Evolutionary conservation across 2,888 invertebrate species (phyloP).

Genomic region (Anagyrus pseudococci): DNA sequence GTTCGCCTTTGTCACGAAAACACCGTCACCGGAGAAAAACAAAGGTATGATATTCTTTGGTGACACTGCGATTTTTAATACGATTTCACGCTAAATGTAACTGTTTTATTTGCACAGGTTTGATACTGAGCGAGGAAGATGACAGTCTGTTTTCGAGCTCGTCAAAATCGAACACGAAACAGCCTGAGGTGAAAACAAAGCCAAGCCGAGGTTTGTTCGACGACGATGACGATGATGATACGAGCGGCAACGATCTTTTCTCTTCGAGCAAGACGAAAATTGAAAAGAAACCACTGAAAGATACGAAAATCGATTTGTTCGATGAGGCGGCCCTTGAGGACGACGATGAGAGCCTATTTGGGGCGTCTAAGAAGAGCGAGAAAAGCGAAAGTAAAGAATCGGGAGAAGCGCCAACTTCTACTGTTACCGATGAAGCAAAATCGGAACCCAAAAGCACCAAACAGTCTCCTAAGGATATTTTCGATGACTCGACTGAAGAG

Average conservation of each 20-base stretch:
- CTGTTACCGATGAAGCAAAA: slow-evolving; percentile 18
- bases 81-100: background rate
- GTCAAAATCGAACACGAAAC: slow-evolving; percentile 37
- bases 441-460: slow-evolving; percentile 36
- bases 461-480: slow-evolving; percentile 51
- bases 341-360: slow-evolving; percentile 52
- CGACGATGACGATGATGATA: slow-evolving; percentile 51
- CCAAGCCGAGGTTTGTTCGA: slow-evolving; percentile 47
- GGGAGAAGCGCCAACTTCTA: background rate
- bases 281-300: slow-evolving; percentile 48
- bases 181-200: slow-evolving; percentile 27
- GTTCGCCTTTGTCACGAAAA: slow-evolving; percentile 59
- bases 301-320: slow-evolving; percentile 50
- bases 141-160: slow-evolving; percentile 53
- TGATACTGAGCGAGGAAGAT: slow-evolving; percentile 48
- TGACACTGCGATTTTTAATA: background rate
- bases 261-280: slow-evolving; percentile 46
- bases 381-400: slow-evolving; percentile 5
- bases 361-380: slow-evolving; percentile 35
- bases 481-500: slow-evolving; percentile 53
- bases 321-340: slow-evolving; percentile 47
- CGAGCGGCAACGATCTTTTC: slow-evolving; percentile 52
- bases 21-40: slow-evolving; percentile 57
- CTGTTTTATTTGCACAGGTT: slow-evolving; percentile 12
- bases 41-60: slow-evolving; percentile 41